Conservation (phyloP, 2,113 vertebrate genomes). For the Prunella himalayana region DNA sequence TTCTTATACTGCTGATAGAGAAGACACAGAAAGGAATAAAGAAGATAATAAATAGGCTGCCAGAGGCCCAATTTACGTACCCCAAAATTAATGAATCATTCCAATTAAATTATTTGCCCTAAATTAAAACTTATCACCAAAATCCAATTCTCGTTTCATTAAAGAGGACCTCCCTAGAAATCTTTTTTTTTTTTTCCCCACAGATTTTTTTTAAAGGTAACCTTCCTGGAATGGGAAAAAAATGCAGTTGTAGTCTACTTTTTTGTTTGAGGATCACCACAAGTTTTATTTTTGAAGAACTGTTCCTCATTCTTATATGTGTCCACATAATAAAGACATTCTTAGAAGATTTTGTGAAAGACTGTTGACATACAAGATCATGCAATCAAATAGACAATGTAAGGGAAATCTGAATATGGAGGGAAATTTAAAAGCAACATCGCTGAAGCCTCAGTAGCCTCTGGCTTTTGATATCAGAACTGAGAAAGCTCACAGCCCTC, state of each 20-base stretch:
- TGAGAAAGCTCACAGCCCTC: background rate
- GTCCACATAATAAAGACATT: background rate
- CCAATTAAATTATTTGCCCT: slow-evolving; percentile 61
- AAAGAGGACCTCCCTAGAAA: slow-evolving; percentile 26
- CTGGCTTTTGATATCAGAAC: background rate
- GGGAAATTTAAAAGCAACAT: background rate
- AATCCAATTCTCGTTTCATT: slow-evolving; percentile 45
- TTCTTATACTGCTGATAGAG: background rate
- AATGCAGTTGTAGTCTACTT: background rate
- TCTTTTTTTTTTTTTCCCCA: background rate
- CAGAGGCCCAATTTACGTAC: slow-evolving; percentile 7
- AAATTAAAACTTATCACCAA: slow-evolving; percentile 49
- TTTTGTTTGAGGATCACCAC: background rate
- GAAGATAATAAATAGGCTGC: slow-evolving; percentile 43
- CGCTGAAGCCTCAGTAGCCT: background rate
- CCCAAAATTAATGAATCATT: slow-evolving; percentile 52
- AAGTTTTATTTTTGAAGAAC: background rate
- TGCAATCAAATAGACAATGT: background rate
- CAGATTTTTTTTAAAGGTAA: background rate
- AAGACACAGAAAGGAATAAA: background rate
- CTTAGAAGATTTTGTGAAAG: background rate
- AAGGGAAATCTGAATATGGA: background rate
- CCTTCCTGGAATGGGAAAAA: background rate
- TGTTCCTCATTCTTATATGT: background rate
- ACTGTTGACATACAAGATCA: background rate